Evolutionary conservation across 2,113 vertebrate genomes (phyloP).

Genomic region (Neodon shergylaensis): DNA sequence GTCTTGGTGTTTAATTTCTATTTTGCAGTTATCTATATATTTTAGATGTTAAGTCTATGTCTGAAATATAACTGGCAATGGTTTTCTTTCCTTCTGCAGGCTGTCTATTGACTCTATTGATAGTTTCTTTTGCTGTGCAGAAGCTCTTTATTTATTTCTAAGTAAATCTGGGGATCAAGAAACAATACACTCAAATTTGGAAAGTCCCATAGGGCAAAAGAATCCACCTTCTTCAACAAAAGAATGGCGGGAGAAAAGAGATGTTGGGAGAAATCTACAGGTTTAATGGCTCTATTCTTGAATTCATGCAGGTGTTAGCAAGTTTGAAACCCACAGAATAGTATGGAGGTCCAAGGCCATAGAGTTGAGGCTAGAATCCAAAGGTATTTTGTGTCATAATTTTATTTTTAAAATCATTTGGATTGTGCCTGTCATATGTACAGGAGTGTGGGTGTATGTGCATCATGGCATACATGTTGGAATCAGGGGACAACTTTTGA

Average conservation of each 20-base stretch:
- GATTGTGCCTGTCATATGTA: background rate
- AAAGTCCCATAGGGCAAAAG: slow-evolving; percentile 3
- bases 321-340: background rate
- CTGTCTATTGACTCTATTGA: background rate
- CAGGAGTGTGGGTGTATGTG: background rate
- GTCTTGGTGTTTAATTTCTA: background rate
- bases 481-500: background rate
- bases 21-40: background rate
- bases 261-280: background rate
- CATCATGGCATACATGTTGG: background rate
- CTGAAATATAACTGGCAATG: background rate
- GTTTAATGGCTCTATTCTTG: background rate
- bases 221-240: background rate
- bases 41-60: background rate
- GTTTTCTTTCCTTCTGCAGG: background rate
- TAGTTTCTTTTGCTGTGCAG: background rate
- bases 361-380: background rate
- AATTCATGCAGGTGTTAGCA: background rate
- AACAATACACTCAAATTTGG: background rate
- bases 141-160: background rate
- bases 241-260: background rate
- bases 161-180: background rate
- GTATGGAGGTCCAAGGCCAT: background rate
- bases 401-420: background rate
- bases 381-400: background rate